phyloP scores from a whole-genome alignment of 1,140 invertebrate genomes.

The Streblospio benedicti region DNA sequence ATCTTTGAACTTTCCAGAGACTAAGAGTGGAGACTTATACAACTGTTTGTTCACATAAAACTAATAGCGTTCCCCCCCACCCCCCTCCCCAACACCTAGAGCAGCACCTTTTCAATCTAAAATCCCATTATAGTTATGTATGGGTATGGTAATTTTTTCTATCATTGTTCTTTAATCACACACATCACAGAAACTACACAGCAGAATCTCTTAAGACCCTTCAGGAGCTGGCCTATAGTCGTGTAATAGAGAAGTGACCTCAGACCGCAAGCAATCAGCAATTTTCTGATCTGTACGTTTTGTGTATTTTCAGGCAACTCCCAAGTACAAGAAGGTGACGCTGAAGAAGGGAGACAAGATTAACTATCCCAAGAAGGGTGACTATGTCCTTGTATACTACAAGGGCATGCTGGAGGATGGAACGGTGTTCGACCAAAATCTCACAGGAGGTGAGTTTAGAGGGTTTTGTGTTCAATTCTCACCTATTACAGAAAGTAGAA shows the following conservation, averaged over 20 bases:
- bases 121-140: no score
- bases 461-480: background rate
- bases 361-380: conserved; percentile 18
- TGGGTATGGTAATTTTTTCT: background rate
- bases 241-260: no score
- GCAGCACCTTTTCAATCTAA: no score
- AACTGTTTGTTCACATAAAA: no score
- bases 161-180: background rate
- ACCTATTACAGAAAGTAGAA: no score
- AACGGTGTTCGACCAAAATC: conserved; percentile 20
- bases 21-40: no score
- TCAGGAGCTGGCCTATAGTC: no score
- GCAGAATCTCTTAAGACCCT: background rate
- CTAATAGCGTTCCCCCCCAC: no score
- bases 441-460: background rate
- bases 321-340: conserved; percentile 19
- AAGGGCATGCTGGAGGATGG: conserved; percentile 19
- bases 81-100: no score
- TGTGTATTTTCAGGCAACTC: conserved; percentile 1
- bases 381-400: conserved; percentile 18
- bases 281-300: background rate
- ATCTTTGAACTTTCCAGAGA: no score
- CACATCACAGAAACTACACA: background rate
- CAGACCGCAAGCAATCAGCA: background rate
- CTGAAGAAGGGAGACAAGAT: conserved; percentile 21